Conservation (phyloP, 2,113 vertebrate species). For the Apaloderma vittatum region DNA sequence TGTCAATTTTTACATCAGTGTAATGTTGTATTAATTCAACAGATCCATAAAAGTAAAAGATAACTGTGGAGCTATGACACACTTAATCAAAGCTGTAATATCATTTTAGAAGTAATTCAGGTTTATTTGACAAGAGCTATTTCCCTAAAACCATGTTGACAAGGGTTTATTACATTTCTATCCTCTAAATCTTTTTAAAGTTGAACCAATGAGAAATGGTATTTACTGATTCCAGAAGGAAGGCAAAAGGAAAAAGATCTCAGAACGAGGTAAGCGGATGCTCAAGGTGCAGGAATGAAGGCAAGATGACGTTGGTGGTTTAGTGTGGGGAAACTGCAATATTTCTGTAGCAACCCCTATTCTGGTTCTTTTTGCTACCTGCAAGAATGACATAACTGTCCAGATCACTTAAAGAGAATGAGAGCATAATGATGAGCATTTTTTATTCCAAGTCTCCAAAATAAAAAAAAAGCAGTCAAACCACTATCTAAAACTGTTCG, state of each 20-base stretch:
- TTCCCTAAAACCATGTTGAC: neutral
- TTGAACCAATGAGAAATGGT: neutral
- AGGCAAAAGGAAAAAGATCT: neutral
- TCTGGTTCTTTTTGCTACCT: neutral
- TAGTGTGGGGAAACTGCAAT: neutral
- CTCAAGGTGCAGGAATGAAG: neutral
- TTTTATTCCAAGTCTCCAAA: neutral
- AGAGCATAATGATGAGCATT: neutral
- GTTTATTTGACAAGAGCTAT: slow-evolving; percentile 6
- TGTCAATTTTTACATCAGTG: neutral
- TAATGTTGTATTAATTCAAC: neutral
- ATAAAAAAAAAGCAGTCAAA: neutral
- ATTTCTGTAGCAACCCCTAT: neutral
- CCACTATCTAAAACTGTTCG: neutral
- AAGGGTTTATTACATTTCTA: neutral
- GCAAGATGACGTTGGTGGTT: neutral
- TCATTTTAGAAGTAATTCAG: neutral
- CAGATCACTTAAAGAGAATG: neutral
- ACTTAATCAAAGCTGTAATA: neutral
- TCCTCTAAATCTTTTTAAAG: slow-evolving; percentile 2
- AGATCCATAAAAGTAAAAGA: neutral
- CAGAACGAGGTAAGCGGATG: neutral
- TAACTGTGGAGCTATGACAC: neutral
- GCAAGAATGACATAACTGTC: neutral
- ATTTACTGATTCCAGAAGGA: slow-evolving; percentile 14